Conservation (phyloP, 2,888 invertebrate genomes). For the Melitaea athalia region DNA sequence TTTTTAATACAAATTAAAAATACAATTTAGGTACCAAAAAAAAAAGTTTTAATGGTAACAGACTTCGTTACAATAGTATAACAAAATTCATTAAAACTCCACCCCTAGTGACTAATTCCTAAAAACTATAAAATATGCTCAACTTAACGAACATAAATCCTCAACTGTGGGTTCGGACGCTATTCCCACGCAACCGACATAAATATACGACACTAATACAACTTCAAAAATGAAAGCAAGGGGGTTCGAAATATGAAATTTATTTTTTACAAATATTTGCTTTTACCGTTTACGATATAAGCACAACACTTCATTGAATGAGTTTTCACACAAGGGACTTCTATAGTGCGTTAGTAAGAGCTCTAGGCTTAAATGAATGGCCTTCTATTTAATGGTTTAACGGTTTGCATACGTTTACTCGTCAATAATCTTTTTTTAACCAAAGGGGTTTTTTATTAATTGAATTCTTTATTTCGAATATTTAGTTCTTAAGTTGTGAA, state of each 20-base stretch:
- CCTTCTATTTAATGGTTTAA: background rate
- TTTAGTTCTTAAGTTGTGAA: too few species aligned
- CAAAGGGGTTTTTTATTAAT: too few species aligned
- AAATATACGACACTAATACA: conserved; percentile 7
- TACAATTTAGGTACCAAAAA: too few species aligned
- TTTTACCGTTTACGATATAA: conserved; percentile 14
- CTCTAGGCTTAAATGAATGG: conserved; percentile 3
- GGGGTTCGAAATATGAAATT: conserved; percentile 18
- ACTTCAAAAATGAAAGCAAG: background rate
- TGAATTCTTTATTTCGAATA: too few species aligned
- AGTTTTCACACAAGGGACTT: conserved; percentile 20
- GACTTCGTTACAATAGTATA: conserved; percentile 4
- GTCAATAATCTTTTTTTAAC: too few species aligned
- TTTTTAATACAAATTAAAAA: too few species aligned
- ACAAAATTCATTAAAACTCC: conserved; percentile 13
- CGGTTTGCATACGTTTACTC: background rate
- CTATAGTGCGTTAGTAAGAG: conserved; percentile 13
- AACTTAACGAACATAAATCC: conserved; percentile 20
- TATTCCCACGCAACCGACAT: conserved; percentile 25
- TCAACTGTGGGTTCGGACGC: conserved; percentile 14
- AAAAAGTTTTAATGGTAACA: too few species aligned
- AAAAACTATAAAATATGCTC: conserved; percentile 29
- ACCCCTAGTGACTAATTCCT: conserved; percentile 17
- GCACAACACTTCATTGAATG: conserved; percentile 26
- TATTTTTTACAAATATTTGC: conserved; percentile 7